Conservation (phyloP, 2,797 vertebrate species). For the Gymnoscopelus microlampas region DNA sequence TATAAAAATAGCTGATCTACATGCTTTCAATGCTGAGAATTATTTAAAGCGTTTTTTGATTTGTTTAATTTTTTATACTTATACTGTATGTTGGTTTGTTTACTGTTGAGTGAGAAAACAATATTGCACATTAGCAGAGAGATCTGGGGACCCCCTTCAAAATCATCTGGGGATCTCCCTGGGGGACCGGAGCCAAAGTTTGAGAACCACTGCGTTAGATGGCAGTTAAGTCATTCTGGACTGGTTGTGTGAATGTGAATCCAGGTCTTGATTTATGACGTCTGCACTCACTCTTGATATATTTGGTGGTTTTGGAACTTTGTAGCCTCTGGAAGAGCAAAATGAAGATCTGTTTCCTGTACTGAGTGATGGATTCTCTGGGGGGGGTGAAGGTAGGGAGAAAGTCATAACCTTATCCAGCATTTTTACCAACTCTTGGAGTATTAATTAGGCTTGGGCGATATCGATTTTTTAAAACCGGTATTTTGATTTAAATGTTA, state of each 20-base stretch:
- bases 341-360: conserved; percentile 98
- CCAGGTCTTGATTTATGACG: neutral
- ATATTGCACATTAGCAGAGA: too few species aligned
- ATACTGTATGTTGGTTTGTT: too few species aligned
- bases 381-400: neutral
- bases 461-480: too few species aligned
- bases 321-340: conserved; percentile 98
- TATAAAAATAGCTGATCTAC: too few species aligned
- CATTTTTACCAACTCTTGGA: neutral
- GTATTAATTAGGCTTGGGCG: too few species aligned
- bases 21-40: too few species aligned
- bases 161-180: too few species aligned
- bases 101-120: too few species aligned
- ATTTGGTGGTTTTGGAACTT: conserved; percentile 98
- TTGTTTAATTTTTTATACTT: too few species aligned
- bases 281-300: conserved; percentile 92
- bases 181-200: neutral
- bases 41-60: too few species aligned
- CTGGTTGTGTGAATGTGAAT: neutral
- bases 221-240: neutral
- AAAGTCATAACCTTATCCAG: neutral
- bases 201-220: neutral
- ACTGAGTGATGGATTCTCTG: conserved; percentile 93
- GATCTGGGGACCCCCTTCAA: too few species aligned
- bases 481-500: too few species aligned